Base-by-base conservation (phyloP, 2,113 vertebrate genomes). In the Gopherus flavomarginatus region DNA sequence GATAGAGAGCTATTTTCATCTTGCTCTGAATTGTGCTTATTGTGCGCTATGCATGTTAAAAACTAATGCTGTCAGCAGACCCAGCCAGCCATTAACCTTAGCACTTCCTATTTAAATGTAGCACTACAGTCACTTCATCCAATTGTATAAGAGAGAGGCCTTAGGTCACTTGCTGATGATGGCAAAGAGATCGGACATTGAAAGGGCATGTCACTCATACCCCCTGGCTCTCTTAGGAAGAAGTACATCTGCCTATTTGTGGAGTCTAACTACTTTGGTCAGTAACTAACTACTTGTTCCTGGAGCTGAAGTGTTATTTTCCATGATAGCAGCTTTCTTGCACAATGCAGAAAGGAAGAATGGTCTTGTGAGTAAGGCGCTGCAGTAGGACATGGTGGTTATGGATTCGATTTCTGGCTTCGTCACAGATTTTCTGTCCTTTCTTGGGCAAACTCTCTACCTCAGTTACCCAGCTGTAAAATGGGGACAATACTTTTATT, bases 1-100 rank as follows among this genome's bases (percentile, higher is more conserved):
- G 94, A 91, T 96, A 90, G 53, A 49, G 91, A 88, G 89, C 93
- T 98, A 98, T 98, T 98, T 98, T 97, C 97, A 93, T 96, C 97
- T 93, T 96, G 47, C 72, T 97, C 92, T 95, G 94, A 98, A 94
- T 95, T 93, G 94, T 95, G 97, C 97, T 98, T 97, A 92, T 87
- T 5, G 85, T 92, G 90, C 82, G 93, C 88, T 96, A 95, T 95
- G 89, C 42, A 29, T 59, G 38, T 62, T 72, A 31, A 31, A 72
- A 50, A 81, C 94, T 50, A 91, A 92, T 83, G 54, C 81, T 94
- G 88, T 96, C 92, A 92, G 95, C 94, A 95, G 94, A 92, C 85
- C 44, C 38, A 96, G 85, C 69, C 90, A 95, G 91, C 69, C 78
- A 81, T 94, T 97, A 93, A 93, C 90, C 59, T 96, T 57, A 89